Base-by-base conservation (phyloP, 2,888 invertebrate species). In the Lepidochitona cinerea region DNA sequence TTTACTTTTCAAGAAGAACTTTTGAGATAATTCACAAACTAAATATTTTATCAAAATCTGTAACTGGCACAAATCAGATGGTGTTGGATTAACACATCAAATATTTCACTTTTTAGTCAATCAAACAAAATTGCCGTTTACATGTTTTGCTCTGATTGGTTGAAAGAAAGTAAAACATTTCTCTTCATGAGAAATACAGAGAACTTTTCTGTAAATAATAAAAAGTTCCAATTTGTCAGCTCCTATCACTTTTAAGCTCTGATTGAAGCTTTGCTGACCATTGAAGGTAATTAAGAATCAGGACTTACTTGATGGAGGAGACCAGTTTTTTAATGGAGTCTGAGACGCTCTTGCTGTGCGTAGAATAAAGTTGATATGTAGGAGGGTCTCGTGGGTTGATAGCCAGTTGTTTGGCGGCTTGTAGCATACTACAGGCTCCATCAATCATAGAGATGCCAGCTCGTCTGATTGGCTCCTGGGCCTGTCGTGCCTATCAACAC, bases 251-350 rank as follows among this genome's bases (percentile, higher is more conserved):
- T 41, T 41, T 41, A 41, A 41, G 9, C 9, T 41, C 18, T 41
- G 41, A 9, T 12, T 49, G 7, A 49, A 49, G n/a, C n/a, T n/a
- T 49, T 49, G 2, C 49, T 4, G 3, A 2, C 3, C 49, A 49
- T n/a, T 49, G 4, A 49, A 49, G 7, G 23, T 18, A 7, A 5
- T 4, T 4, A 32, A 59, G 4, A 59, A 14, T 36, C 35, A 66
- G 18, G 6, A 76, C 81, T 73, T 88, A 94, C 93, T 95, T 94
- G 83, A 98, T 97, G 79, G 96, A 96, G 18, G 96, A 94, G 4
- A 98, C 97, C 4, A 99, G 93, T 14, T 94, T 94, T 91, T 99
- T 99, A 88, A 99, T 98, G 36, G 97, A 96, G 90, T 99, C 98
- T 0, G 98, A 98, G 0, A 99, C 98, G 69, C 94, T 95, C 90